phyloP scores from a whole-genome alignment of 2,113 vertebrate genomes.

The Mustelus asterias region DNA sequence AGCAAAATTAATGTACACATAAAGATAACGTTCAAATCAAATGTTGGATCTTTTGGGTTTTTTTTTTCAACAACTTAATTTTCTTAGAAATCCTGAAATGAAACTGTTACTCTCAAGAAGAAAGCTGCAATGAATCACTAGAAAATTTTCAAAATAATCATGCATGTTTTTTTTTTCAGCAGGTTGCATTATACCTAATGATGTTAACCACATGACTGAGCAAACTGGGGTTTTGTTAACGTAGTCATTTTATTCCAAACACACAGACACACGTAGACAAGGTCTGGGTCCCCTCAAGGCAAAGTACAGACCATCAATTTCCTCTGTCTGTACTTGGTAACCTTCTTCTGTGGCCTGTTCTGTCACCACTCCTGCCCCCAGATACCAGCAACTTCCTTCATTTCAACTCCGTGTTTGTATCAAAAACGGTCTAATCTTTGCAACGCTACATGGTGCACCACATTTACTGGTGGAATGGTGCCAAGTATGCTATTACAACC shows the following conservation, averaged over 20 bases:
- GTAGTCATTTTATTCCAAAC: slow-evolving; percentile 19
- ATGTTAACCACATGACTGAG: slow-evolving; percentile 18
- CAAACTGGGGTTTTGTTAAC: slow-evolving; percentile 5
- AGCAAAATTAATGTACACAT: neutral
- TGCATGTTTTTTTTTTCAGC: neutral
- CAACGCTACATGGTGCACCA: neutral
- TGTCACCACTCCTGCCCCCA: slow-evolving; percentile 36
- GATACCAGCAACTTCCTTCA: slow-evolving; percentile 34
- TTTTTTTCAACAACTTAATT: neutral
- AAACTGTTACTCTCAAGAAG: neutral
- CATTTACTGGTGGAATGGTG: neutral
- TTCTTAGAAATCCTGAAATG: neutral
- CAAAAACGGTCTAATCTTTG: slow-evolving; percentile 5
- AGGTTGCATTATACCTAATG: neutral
- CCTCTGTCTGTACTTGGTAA: slow-evolving; percentile 33
- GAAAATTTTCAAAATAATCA: neutral
- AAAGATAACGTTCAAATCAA: neutral
- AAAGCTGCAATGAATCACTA: neutral
- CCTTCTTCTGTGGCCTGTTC: slow-evolving; percentile 35
- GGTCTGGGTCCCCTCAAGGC: slow-evolving; percentile 33
- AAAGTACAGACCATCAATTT: slow-evolving; percentile 31
- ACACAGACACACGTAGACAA: neutral
- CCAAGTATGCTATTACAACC: neutral
- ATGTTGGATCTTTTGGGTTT: neutral
- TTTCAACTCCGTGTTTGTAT: slow-evolving; percentile 11